Evolutionary conservation across 1,140 invertebrate genomes (phyloP).

Genomic region (Amphibalanus amphitrite): DNA sequence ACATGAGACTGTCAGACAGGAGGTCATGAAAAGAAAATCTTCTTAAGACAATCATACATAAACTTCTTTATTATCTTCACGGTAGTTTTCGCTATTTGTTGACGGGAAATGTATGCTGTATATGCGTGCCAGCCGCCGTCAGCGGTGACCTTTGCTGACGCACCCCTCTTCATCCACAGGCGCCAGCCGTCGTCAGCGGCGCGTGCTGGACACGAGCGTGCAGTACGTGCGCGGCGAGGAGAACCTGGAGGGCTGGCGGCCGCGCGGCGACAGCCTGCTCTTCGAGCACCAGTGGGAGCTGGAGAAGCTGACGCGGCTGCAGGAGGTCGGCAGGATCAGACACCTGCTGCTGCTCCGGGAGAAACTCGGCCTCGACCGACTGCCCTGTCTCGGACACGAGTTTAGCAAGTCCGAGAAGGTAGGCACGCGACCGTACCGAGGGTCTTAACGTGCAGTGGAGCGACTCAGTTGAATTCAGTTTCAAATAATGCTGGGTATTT

Average conservation of each 20-base stretch:
- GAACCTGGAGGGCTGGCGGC: conserved; percentile 94
- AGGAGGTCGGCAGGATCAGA: conserved; percentile 80
- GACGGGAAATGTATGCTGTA: too few relatives aligned
- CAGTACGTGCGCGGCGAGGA: conserved; percentile 98
- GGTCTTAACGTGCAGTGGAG: too few relatives aligned
- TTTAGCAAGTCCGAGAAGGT: conserved; percentile 74
- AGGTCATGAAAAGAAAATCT: too few relatives aligned
- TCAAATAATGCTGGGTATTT: too few relatives aligned
- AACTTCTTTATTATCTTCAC: too few relatives aligned
- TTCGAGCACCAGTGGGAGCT: conserved; percentile 99
- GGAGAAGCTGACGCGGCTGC: conserved; percentile 87
- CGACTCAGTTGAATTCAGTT: too few relatives aligned
- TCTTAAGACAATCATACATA: too few relatives aligned
- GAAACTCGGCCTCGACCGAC: conserved; percentile 59
- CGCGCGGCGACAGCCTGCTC: conserved; percentile 79
- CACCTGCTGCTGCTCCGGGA: conserved; percentile 73
- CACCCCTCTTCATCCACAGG: conserved; percentile 37
- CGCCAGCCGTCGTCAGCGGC: conserved; percentile 78
- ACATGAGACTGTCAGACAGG: too few relatives aligned
- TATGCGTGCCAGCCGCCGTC: too few relatives aligned
- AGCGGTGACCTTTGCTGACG: too few relatives aligned
- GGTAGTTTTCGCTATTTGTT: too few relatives aligned
- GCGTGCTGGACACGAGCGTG: conserved; percentile 90
- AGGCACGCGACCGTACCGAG: conserved; percentile 1
- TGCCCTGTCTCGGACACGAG: conserved; percentile 32